Percentiles rank a stretch among this genome's conserved stretches.
These are phyloP conservation scores for Drosophila infuscata DNA, from an alignment of 2,888 invertebrate genomes.

Conservation along the genomic window DNA sequence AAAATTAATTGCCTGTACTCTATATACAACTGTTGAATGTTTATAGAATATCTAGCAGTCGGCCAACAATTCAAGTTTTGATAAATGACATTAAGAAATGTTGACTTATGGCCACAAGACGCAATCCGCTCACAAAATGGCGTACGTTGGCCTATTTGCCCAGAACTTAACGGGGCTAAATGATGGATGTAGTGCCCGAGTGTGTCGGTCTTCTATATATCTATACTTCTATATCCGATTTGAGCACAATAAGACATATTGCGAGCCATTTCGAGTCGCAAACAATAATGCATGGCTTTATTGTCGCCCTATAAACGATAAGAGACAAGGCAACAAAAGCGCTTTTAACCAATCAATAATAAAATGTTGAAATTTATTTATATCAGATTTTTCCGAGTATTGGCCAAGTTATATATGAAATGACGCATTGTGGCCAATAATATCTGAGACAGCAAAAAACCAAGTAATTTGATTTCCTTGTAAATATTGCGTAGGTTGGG, in stretches of 20 bases:
- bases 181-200: constrained; percentile 33
- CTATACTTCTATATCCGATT: constrained; percentile 25
- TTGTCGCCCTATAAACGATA: constrained; percentile 39
- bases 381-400: constrained; percentile 14
- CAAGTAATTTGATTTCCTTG: constrained; percentile 18
- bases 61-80: background rate
- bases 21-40: background rate
- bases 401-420: constrained; percentile 17
- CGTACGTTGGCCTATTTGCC: constrained; percentile 34
- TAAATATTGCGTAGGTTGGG: background rate
- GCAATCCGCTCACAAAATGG: constrained; percentile 1
- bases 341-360: constrained; percentile 40
- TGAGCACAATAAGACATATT: constrained; percentile 48
- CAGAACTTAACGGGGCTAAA: constrained; percentile 31
- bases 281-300: constrained; percentile 48
- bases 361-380: constrained; percentile 18
- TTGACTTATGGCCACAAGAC: constrained; percentile 6
- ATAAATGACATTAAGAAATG: background rate
- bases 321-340: constrained; percentile 12
- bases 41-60: background rate
- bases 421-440: constrained; percentile 25
- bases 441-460: background rate
- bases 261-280: constrained; percentile 32
- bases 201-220: constrained; percentile 21
- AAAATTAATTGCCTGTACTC: constrained; percentile 12